Percentiles rank a stretch among this genome's conserved stretches.
These are phyloP conservation scores for Listrodromus nycthemerus DNA, from an alignment of 2,888 invertebrate genomes.

Conservation along the genomic window DNA sequence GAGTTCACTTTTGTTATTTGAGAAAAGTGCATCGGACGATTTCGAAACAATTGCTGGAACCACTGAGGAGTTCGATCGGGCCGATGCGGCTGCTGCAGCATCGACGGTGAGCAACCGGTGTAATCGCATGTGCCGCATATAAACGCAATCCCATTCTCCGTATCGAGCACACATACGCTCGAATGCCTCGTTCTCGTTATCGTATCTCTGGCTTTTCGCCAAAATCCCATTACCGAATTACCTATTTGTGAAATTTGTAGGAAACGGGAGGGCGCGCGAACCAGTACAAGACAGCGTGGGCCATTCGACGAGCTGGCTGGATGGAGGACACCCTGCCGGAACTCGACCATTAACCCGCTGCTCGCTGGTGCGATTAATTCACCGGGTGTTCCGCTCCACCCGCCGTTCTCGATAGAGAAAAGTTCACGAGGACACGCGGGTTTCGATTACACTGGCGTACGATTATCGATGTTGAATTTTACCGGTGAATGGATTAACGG, in stretches of 20 bases:
- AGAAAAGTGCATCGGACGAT: slow-evolving; percentile 3
- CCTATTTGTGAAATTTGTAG: slow-evolving; percentile 65
- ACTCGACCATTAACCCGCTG: slow-evolving; percentile 47
- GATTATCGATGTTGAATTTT: slow-evolving; percentile 63
- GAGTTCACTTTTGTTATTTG: slow-evolving; percentile 10
- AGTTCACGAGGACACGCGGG: background rate
- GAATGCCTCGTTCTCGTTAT: slow-evolving; percentile 3
- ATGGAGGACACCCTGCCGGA: slow-evolving; percentile 33
- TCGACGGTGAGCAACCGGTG: slow-evolving; percentile 34
- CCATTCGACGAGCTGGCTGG: background rate
- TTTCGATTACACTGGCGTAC: slow-evolving; percentile 37
- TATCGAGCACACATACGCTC: slow-evolving; percentile 9
- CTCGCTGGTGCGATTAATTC: slow-evolving; percentile 27
- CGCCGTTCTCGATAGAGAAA: slow-evolving; percentile 46
- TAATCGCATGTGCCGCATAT: slow-evolving; percentile 33
- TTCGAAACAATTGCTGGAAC: background rate
- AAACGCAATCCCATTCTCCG: slow-evolving; percentile 41
- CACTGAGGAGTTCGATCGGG: background rate
- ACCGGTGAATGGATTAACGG: slow-evolving; percentile 49
- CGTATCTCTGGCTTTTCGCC: slow-evolving; percentile 60
- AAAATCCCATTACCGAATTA: slow-evolving; percentile 71
- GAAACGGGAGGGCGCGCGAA: slow-evolving; percentile 21
- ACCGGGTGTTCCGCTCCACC: background rate
- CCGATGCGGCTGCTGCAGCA: slow-evolving; percentile 10
- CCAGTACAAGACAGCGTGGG: slow-evolving; percentile 40